Percentiles rank a stretch among this genome's conserved stretches.
Conservation (phyloP, 2,797 vertebrate genomes). For the Florisuga fusca region DNA sequence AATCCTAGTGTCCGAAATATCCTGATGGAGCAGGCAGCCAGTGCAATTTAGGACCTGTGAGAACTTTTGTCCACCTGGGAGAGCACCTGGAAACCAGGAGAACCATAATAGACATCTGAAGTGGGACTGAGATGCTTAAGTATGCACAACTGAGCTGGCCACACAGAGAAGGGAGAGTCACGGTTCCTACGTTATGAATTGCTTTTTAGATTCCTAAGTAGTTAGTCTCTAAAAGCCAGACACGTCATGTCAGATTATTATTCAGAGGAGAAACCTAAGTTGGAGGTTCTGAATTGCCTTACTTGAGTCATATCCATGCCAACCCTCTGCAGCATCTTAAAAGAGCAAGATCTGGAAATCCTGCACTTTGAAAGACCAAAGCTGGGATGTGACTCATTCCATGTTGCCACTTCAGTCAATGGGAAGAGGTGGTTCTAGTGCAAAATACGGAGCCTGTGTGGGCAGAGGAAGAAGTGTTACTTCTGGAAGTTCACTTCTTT, state of each 20-base stretch:
- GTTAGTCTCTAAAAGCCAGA: not conserved
- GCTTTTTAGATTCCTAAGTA: not conserved
- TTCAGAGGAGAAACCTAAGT: not conserved
- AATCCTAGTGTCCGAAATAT: not conserved
- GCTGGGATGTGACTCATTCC: conserved; percentile 14
- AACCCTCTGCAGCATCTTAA: not conserved
- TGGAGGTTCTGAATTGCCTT: not conserved
- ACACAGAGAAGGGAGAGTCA: not conserved
- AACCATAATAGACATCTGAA: not conserved
- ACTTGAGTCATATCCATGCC: not conserved
- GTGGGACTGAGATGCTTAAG: not conserved
- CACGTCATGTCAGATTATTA: not conserved
- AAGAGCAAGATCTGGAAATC: conserved; percentile 37
- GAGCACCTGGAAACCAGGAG: not conserved
- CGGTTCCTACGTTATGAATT: not conserved
- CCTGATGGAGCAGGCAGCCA: not conserved
- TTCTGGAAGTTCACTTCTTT: not conserved
- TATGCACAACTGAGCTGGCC: not conserved
- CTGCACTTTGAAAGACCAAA: not conserved
- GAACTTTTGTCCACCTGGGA: not conserved
- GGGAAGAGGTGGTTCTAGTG: not conserved
- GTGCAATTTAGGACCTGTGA: not conserved
- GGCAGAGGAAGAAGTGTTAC: not conserved
- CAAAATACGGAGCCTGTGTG: not conserved
- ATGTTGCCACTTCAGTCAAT: not conserved